A percentile compares a stretch with the other conserved stretches of the same genome.
These are phyloP conservation scores for Sebastes nivosus DNA, from an alignment of 2,797 vertebrate species.

Conservation along the genomic window DNA sequence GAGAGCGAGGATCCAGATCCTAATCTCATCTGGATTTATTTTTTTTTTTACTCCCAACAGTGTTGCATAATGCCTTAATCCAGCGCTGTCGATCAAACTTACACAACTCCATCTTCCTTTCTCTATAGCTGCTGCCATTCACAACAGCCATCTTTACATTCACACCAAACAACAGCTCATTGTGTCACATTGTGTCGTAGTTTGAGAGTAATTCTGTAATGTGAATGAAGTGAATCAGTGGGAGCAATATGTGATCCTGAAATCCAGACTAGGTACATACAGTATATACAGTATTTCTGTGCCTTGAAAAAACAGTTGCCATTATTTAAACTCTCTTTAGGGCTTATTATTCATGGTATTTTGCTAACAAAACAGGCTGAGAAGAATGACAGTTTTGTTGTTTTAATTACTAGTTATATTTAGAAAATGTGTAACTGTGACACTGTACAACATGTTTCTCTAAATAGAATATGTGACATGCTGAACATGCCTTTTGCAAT, in stretches of 20 bases:
- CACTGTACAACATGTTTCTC: background rate
- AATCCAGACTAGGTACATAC: background rate
- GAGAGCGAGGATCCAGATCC: conserved; percentile 61
- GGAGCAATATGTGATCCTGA: background rate
- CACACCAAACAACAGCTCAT: conserved; percentile 6
- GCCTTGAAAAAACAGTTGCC: background rate
- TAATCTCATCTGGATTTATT: conserved; percentile 82
- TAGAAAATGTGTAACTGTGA: background rate
- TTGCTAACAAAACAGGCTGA: background rate
- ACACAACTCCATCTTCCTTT: conserved; percentile 52
- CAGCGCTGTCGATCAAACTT: conserved; percentile 71
- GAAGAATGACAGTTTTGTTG: background rate
- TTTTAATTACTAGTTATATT: background rate
- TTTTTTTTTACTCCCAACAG: conserved; percentile 68
- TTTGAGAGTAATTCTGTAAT: conserved; percentile 22
- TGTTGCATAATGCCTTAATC: conserved; percentile 81
- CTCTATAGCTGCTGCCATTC: conserved; percentile 25
- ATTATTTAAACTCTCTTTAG: background rate
- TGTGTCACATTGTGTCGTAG: conserved; percentile 1
- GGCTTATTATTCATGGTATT: background rate
- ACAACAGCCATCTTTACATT: conserved; percentile 22
- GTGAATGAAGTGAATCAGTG: conserved; percentile 2
- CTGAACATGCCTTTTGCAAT: background rate
- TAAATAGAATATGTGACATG: background rate
- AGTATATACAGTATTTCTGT: background rate